phyloP scores from a whole-genome alignment of 2,888 invertebrate genomes.

The Luperina testacea region DNA sequence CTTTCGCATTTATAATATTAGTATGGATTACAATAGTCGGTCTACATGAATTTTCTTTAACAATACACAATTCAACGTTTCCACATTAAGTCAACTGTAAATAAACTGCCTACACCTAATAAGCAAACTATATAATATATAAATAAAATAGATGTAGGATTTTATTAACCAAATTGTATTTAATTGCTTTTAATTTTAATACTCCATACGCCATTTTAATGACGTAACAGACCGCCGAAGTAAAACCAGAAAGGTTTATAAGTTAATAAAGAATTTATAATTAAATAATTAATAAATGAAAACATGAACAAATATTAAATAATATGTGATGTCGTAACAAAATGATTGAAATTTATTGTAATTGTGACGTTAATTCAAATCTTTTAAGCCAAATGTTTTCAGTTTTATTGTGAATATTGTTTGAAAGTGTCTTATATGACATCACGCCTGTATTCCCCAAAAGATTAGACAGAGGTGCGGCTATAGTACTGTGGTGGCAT shows the following conservation, averaged over 20 bases:
- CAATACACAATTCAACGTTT: not conserved
- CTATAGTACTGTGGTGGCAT: not conserved
- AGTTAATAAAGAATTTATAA: slow-evolving; percentile 51
- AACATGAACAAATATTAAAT: slow-evolving; percentile 49
- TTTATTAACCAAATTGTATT: slow-evolving; percentile 73
- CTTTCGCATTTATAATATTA: too few relatives aligned
- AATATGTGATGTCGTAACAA: slow-evolving; percentile 45
- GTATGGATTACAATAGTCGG: not conserved
- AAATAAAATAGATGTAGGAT: slow-evolving; percentile 68
- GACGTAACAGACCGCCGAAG: slow-evolving; percentile 69
- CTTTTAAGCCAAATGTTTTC: slow-evolving; percentile 42
- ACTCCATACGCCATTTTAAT: slow-evolving; percentile 62
- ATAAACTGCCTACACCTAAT: slow-evolving; percentile 35
- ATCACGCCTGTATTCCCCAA: too few relatives aligned
- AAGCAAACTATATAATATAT: slow-evolving; percentile 60
- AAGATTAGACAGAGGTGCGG: not conserved
- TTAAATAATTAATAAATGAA: slow-evolving; percentile 32
- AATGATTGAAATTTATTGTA: slow-evolving; percentile 32
- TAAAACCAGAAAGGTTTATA: slow-evolving; percentile 59
- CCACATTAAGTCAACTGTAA: not conserved
- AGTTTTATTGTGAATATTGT: slow-evolving; percentile 58
- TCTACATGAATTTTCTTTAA: not conserved
- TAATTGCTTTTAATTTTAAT: slow-evolving; percentile 70
- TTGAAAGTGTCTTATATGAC: slow-evolving; percentile 14
- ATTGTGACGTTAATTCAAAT: slow-evolving; percentile 24